A percentile compares a stretch with the other conserved stretches of the same genome.
These are phyloP conservation scores for Centropus unirufus DNA, from an alignment of 2,113 vertebrate species.

Conservation along the genomic window DNA sequence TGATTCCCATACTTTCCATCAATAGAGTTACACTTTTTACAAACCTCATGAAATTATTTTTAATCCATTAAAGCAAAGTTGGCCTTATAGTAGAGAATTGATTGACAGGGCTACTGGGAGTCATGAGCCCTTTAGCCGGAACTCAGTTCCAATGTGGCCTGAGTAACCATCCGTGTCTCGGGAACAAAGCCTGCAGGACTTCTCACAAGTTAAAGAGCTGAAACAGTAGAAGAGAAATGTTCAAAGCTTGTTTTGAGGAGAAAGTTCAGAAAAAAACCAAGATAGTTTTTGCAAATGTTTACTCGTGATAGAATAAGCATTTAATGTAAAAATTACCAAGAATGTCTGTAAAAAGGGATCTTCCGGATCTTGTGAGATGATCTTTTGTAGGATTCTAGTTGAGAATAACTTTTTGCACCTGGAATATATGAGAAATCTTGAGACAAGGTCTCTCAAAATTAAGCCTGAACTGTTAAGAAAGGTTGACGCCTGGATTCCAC, in stretches of 20 bases:
- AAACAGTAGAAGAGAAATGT: not conserved
- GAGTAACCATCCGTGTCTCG: not conserved
- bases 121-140: not conserved
- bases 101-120: not conserved
- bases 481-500: not conserved
- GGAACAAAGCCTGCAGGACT: not conserved
- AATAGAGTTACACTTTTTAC: not conserved
- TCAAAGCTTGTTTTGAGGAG: not conserved
- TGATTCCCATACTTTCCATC: not conserved
- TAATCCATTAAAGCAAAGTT: not conserved
- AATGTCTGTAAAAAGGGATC: not conserved
- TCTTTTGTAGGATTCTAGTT: not conserved
- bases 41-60: not conserved
- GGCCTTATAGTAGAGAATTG: not conserved
- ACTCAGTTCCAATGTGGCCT: not conserved
- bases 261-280: not conserved
- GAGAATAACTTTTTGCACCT: not conserved
- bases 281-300: not conserved
- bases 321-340: not conserved
- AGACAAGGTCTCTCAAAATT: not conserved
- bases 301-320: not conserved
- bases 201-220: not conserved
- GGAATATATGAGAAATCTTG: not conserved
- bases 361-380: not conserved
- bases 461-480: not conserved